Base-by-base conservation (phyloP, 1,140 invertebrate genomes). In the Leguminivora glycinivorella region DNA sequence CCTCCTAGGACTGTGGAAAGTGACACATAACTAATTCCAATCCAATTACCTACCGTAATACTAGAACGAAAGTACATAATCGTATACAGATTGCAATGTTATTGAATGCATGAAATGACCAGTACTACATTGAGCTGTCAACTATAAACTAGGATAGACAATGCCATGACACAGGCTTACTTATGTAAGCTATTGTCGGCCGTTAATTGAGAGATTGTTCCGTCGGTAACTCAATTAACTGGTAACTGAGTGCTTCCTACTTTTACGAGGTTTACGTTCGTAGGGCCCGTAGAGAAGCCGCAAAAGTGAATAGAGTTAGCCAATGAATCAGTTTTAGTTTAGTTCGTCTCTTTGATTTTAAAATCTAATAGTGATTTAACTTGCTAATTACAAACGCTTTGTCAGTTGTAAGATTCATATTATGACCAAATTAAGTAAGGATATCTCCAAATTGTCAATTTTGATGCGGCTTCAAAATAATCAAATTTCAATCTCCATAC, bases 191-290 rank as follows among this genome's bases (percentile, higher is more conserved):
- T 52, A 52, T 52, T 52, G 47, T 52, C 47, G 22, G 1, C 17
- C 17, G 14, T 19, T 52, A 52, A 52, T 52, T n/a, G 47, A 52
- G 6, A 52, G 19, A 52, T 10, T 52, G 19, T 52, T 19, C 47
- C 47, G 47, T 22, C 47, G 47, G 0, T 52, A 52, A 52, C 47
- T 52, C 47, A 52, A 52, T 52, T 52, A 52, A 52, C n/a, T 7
- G 2, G n/a, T 19, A 52, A 52, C 47, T 52, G 47, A 52, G 19
- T 22, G 19, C 47, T 52, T 52, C 47, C 47, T 52, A 52, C 47
- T 52, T 43, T 43, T 43, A 17, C 40, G 40, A 14, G 34, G 34
- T 47, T 17, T 47, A 47, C 43, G 43, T 47, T 43, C 43, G 43
- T 17, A 47, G 6, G 34, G 40, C 40, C 14, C 4, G n/a, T 52